phyloP scores from a whole-genome alignment of 2,113 vertebrate genomes.

The Ceratotherium simum region DNA sequence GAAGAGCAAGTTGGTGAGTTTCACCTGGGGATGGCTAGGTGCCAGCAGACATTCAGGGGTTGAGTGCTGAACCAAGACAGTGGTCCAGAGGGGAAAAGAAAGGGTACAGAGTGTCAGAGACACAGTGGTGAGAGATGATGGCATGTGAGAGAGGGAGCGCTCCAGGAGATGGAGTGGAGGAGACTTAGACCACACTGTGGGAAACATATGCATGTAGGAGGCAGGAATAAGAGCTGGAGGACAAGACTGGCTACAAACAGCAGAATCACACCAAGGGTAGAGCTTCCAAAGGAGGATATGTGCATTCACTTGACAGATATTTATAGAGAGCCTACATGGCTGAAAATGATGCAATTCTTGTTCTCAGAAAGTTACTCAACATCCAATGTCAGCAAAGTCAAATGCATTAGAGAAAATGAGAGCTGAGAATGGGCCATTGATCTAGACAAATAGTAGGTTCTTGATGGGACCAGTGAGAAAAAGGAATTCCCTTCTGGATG shows the following conservation, averaged over 20 bases:
- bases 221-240: background rate
- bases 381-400: background rate
- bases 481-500: background rate
- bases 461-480: background rate
- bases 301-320: background rate
- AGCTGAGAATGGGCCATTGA: background rate
- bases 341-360: background rate
- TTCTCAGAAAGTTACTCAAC: background rate
- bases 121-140: no score
- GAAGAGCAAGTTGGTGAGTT: background rate
- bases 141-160: accelerated
- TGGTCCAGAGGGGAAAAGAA: no score
- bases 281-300: background rate
- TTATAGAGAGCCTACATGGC: background rate
- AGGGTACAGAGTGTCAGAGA: background rate
- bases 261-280: background rate
- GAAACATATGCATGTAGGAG: background rate
- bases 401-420: background rate
- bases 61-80: background rate
- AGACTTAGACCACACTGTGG: background rate
- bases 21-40: background rate
- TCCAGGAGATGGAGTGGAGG: background rate
- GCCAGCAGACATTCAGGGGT: no score
- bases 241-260: background rate
- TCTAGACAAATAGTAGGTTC: background rate